A percentile compares a stretch with the other conserved stretches of the same genome.
phyloP scores from a whole-genome alignment of 1,140 invertebrate genomes.

The Drosophila kohkoa region DNA sequence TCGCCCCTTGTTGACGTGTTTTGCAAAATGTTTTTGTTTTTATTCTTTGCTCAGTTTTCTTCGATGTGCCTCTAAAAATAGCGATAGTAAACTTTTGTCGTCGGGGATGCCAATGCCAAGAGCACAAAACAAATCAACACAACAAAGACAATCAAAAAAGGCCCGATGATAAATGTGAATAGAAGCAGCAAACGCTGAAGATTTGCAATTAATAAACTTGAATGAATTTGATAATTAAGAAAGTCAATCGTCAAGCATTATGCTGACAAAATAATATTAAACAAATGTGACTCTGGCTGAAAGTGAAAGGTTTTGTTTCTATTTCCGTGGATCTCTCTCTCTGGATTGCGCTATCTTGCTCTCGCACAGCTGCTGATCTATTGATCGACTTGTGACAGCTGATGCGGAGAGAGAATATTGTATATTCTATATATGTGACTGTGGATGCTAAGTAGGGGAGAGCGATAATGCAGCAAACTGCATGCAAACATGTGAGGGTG shows the following conservation, averaged over 20 bases:
- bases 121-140: slow-evolving; percentile 34
- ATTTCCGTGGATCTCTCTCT: background rate
- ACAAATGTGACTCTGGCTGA: background rate
- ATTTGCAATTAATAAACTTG: slow-evolving; percentile 7
- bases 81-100: slow-evolving; percentile 59
- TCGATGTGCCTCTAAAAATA: slow-evolving; percentile 63
- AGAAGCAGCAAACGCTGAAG: background rate
- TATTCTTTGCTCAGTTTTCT: slow-evolving; percentile 44
- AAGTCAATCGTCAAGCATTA: background rate
- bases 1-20: slow-evolving; percentile 53
- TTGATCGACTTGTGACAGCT: slow-evolving; percentile 6
- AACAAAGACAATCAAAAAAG: slow-evolving; percentile 4
- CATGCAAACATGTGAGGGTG: background rate
- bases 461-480: background rate
- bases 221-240: background rate
- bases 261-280: background rate
- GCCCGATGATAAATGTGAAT: background rate
- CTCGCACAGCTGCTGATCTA: background rate
- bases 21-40: slow-evolving; percentile 63
- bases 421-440: too few species aligned
- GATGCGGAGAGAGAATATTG: background rate
- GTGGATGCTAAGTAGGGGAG: slow-evolving; percentile 1
- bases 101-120: slow-evolving; percentile 69
- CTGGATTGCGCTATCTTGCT: background rate
- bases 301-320: slow-evolving; percentile 9